phyloP scores from a whole-genome alignment of 2,888 invertebrate species.

The Pteria penguin region DNA sequence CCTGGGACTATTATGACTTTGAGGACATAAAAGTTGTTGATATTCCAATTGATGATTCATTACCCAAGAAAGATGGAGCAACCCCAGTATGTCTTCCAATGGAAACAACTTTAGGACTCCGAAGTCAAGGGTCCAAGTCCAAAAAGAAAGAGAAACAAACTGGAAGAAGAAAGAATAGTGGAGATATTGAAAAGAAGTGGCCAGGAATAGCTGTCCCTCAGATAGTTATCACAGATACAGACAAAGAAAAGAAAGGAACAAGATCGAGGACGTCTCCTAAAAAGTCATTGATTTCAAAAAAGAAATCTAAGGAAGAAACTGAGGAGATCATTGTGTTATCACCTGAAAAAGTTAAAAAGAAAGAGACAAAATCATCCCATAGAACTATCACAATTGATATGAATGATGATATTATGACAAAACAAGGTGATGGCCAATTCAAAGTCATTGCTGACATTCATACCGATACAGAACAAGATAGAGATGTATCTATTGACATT shows the following conservation, averaged over 20 bases:
- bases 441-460: conserved; percentile 39
- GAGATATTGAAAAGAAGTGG: conserved; percentile 17
- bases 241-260: neutral
- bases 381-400: conserved; percentile 35
- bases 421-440: neutral
- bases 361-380: neutral
- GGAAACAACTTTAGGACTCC: conserved; percentile 52
- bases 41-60: conserved; percentile 51
- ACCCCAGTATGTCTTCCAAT: conserved; percentile 58
- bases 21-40: conserved; percentile 34
- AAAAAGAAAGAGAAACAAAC: conserved; percentile 24
- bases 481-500: conserved; percentile 29
- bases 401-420: neutral
- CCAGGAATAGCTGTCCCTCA: conserved; percentile 54
- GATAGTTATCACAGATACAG: conserved; percentile 48
- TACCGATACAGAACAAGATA: conserved; percentile 2
- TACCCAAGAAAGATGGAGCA: conserved; percentile 44
- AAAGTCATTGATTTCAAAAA: neutral
- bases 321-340: neutral
- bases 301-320: neutral
- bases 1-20: conserved; percentile 72
- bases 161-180: conserved; percentile 43
- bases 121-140: conserved; percentile 17
- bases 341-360: neutral
- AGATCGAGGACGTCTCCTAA: neutral